Evolutionary conservation across 2,113 vertebrate species (phyloP).

Genomic region (Sinocyclocheilus anshuiensis): DNA sequence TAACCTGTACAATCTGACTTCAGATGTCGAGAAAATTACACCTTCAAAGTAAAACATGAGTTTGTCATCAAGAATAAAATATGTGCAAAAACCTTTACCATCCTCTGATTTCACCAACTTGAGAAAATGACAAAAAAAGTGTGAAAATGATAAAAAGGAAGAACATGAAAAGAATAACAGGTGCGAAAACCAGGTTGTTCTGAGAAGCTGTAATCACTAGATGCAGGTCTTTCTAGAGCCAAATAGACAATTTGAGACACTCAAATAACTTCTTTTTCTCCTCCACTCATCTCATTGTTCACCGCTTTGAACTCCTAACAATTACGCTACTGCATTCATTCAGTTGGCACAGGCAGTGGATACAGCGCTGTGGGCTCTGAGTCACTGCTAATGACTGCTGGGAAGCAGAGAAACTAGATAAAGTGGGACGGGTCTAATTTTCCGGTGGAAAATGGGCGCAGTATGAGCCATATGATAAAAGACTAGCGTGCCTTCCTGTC

Average conservation of each 20-base stretch:
- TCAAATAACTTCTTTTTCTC: background rate
- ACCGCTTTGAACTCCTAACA: background rate
- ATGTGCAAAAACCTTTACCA: background rate
- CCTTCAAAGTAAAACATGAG: background rate
- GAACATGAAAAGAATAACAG: background rate
- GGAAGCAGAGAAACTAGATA: background rate
- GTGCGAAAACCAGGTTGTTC: background rate
- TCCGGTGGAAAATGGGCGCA: background rate
- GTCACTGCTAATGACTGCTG: slow-evolving; percentile 26
- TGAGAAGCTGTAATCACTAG: slow-evolving; percentile 6
- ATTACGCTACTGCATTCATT: slow-evolving; percentile 17
- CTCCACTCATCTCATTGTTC: slow-evolving; percentile 19
- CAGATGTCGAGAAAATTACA: background rate
- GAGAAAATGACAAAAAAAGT: background rate
- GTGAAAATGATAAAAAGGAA: background rate
- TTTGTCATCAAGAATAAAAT: background rate
- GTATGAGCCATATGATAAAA: background rate
- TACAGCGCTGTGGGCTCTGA: background rate
- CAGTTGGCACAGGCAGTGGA: background rate
- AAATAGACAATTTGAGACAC: slow-evolving; percentile 26
- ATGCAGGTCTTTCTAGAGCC: slow-evolving; percentile 8
- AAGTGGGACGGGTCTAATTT: slow-evolving; percentile 3
- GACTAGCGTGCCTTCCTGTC: background rate
- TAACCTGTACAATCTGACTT: background rate
- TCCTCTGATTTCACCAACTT: background rate